These are phyloP conservation scores for Alsophila aescularia DNA, from an alignment of 2,888 invertebrate species.

Conservation along the genomic window DNA sequence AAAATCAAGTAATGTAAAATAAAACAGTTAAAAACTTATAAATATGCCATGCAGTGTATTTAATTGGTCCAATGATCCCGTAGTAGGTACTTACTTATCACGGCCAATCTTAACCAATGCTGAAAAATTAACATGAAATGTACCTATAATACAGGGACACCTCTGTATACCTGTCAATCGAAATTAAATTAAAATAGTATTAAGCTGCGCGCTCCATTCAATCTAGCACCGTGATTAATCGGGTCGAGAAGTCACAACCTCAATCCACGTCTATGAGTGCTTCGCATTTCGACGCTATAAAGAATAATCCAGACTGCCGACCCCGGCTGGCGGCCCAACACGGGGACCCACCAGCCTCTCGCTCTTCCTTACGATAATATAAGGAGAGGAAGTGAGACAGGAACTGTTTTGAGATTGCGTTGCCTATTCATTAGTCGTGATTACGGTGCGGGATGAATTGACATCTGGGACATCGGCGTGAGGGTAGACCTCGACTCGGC, in stretches of 20 bases:
- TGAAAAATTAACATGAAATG: no score
- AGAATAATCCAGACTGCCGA: constrained; percentile 78
- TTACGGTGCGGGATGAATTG: constrained; percentile 78
- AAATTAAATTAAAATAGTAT: not conserved
- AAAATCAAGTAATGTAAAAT: no score
- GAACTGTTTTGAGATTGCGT: constrained; percentile 58
- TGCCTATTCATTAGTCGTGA: constrained; percentile 82
- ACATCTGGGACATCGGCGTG: constrained; percentile 73
- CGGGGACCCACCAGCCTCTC: constrained; percentile 55
- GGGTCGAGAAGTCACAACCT: constrained; percentile 75
- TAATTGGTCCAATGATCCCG: no score
- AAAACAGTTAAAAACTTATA: no score
- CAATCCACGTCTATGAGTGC: constrained; percentile 77
- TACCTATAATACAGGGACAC: no score
- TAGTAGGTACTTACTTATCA: no score
- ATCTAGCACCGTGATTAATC: constrained; percentile 67
- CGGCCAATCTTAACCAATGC: no score
- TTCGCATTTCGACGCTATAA: constrained; percentile 79
- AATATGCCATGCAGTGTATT: no score
- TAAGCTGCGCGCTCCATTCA: constrained; percentile 23
- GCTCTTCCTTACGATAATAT: constrained; percentile 54
- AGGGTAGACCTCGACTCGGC: constrained; percentile 62
- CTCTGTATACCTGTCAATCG: no score
- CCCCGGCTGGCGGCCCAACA: constrained; percentile 65
- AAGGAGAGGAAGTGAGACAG: constrained; percentile 62